These are phyloP conservation scores for Xestoiulus laeticollis DNA, from an alignment of 2,888 invertebrate species.

Conservation along the genomic window DNA sequence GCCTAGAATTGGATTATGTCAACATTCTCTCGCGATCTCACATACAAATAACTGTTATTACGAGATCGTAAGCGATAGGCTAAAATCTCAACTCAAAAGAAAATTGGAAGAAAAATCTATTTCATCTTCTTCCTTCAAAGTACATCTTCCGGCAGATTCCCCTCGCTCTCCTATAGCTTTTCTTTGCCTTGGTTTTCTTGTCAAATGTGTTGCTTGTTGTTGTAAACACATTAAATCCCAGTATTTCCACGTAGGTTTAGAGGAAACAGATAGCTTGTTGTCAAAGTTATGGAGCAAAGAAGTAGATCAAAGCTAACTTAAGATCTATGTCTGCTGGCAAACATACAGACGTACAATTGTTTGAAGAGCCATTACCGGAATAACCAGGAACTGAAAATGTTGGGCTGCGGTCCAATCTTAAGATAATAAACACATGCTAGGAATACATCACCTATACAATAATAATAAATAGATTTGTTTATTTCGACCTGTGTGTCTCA, in stretches of 20 bases:
- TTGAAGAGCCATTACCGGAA: neutral
- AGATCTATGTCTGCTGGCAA: neutral
- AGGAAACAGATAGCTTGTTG: neutral
- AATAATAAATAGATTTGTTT: too few relatives aligned
- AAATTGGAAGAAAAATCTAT: constrained; percentile 9
- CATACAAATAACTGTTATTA: constrained; percentile 9
- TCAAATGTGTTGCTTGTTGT: neutral
- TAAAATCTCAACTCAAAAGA: neutral
- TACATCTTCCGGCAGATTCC: neutral
- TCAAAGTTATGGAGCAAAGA: neutral
- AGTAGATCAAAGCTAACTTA: neutral
- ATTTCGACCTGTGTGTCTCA: too few relatives aligned
- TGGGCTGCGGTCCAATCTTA: too few relatives aligned
- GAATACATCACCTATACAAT: too few relatives aligned
- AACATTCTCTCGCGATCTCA: neutral
- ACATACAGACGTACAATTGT: neutral
- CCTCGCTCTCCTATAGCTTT: neutral
- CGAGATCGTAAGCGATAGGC: neutral
- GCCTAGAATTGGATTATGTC: neutral
- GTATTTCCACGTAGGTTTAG: neutral
- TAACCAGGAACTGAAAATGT: too few relatives aligned
- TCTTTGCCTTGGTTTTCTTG: neutral
- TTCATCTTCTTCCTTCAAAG: neutral
- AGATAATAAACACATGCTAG: too few relatives aligned
- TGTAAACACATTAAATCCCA: neutral